Base-by-base conservation (phyloP, 2,888 invertebrate species). In the Bhutanitis thaidina region DNA sequence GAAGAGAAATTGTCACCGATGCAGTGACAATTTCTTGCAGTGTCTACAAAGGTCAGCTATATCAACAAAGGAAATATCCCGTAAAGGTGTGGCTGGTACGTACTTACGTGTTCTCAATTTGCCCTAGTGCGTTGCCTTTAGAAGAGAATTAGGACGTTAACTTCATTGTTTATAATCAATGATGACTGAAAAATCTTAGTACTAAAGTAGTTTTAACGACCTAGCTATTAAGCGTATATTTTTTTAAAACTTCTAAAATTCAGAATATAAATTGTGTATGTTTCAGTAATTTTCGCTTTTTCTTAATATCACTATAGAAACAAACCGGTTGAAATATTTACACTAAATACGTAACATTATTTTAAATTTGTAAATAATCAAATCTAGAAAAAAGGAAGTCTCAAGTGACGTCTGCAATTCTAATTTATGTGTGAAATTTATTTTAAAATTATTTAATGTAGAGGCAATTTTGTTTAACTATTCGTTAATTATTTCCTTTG, bases 51-150 rank as follows among this genome's bases (percentile, higher is more conserved):
- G 46, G 49, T 54, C 45, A 46, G 51, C 43, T 43, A 45, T 49
- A 47, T 16, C 37, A 27, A 47, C 49, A 52, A 54, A 52, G 53
- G 52, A 49, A 34, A 48, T 51, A 45, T 45, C 30, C 25, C 16
- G 34, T 36, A 45, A 43, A 52, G 54, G 57, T 51, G 56, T 39
- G 59, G 49, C 55, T 20, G 9, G 49, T 34, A 38, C 34, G 14
- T 15, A 38, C 39, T 12, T 15, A 55, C 44, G 43, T 39, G 59
- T 38, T 57, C 60, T 49, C 54, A 43, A 57, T 59, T 53, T 46
- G 40, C 52, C 52, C 43, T 46, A 54, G 57, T 57, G 60, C 60
- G 53, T 57, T 56, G 58, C 59, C 46, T 54, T 53, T 57, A 56
- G 54, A 53, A 56, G 53, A 35, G 50, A 60, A 51, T 51, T 34